Percentiles rank a stretch among this genome's conserved stretches.
These are phyloP conservation scores for Riptortus pedestris DNA, from an alignment of 1,140 invertebrate species.

Conservation along the genomic window DNA sequence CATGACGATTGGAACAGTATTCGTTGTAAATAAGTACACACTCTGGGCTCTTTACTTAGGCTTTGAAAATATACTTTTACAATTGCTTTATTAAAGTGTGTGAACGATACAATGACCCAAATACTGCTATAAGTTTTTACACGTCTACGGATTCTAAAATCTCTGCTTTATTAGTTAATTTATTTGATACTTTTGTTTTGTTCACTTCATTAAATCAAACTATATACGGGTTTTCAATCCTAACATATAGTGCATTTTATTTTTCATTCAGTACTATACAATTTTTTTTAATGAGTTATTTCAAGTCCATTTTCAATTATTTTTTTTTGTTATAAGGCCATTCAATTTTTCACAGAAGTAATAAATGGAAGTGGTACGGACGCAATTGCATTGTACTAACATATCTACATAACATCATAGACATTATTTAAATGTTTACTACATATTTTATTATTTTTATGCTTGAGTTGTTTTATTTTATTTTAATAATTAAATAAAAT, in stretches of 20 bases:
- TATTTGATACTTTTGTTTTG: too few species aligned
- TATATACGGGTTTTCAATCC: not conserved
- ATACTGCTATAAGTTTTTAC: constrained; percentile 7
- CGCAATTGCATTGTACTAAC: constrained; percentile 14
- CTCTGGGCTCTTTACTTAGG: constrained; percentile 6
- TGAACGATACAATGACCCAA: constrained; percentile 9
- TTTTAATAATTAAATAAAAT: not conserved
- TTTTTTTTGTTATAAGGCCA: constrained; percentile 1
- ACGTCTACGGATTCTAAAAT: not conserved
- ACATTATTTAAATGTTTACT: constrained; percentile 2
- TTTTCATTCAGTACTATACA: constrained; percentile 4
- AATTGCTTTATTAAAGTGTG: not conserved
- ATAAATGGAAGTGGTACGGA: constrained; percentile 5
- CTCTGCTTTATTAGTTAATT: not conserved
- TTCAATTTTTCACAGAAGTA: not conserved
- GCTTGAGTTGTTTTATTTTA: not conserved
- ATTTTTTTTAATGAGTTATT: not conserved
- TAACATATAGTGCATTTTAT: constrained; percentile 3
- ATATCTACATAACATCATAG: constrained; percentile 1
- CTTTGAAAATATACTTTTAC: constrained; percentile 11
- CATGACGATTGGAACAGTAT: constrained; percentile 19
- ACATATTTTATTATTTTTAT: not conserved
- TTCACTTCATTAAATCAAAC: not conserved
- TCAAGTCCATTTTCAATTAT: not conserved
- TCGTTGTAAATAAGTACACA: constrained; percentile 17